These are phyloP conservation scores for Nanorana parkeri DNA, from an alignment of 2,113 vertebrate genomes.

Conservation along the genomic window DNA sequence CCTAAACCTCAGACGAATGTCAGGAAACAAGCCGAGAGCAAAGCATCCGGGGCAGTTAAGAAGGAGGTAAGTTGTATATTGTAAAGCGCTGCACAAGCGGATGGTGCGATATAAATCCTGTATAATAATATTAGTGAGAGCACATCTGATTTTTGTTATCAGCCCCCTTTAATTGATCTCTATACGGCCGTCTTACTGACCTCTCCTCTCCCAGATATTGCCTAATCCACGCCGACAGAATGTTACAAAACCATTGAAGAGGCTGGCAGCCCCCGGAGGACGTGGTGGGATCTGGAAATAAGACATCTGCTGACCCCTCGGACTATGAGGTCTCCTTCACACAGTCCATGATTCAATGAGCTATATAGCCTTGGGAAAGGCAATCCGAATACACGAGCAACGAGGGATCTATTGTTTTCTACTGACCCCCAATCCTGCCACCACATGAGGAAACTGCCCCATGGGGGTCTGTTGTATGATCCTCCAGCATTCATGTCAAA, in stretches of 20 bases:
- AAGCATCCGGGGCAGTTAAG: conserved; percentile 11
- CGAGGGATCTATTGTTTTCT: too few relatives aligned
- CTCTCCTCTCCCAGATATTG: conserved; percentile 7
- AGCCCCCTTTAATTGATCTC: neutral
- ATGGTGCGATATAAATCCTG: too few relatives aligned
- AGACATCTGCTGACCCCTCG: neutral
- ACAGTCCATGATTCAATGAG: too few relatives aligned
- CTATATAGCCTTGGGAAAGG: too few relatives aligned
- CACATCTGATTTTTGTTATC: neutral
- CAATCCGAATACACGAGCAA: too few relatives aligned
- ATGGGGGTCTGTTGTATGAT: too few relatives aligned
- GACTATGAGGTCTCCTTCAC: too few relatives aligned
- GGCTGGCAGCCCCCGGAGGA: conserved; percentile 11
- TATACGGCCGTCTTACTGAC: neutral
- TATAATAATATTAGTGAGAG: too few relatives aligned
- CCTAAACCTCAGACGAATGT: neutral
- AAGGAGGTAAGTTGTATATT: conserved; percentile 18
- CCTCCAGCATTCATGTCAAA: too few relatives aligned
- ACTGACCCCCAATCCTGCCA: too few relatives aligned
- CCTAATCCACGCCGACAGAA: neutral
- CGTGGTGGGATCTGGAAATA: conserved; percentile 42
- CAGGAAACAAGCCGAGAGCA: neutral
- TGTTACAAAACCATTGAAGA: conserved; percentile 21
- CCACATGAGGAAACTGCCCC: too few relatives aligned
- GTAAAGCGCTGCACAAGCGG: too few relatives aligned